Evolutionary conservation across 2,797 vertebrate genomes (phyloP).

Genomic region (Melanogrammus aeglefinus): DNA sequence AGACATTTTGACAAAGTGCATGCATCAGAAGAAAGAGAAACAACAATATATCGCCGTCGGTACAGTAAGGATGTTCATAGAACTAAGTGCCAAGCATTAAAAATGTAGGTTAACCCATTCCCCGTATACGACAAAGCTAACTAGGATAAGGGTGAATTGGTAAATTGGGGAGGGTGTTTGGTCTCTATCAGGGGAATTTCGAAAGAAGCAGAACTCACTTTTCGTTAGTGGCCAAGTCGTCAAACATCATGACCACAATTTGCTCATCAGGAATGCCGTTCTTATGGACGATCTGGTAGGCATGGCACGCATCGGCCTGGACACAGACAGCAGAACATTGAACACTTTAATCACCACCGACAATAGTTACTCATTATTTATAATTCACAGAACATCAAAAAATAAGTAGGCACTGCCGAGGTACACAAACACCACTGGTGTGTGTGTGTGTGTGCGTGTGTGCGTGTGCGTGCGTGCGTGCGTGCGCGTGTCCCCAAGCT

Average conservation of each 20-base stretch:
- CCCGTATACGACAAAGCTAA: too few relatives aligned
- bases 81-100: too few relatives aligned
- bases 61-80: too few relatives aligned
- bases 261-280: conserved; percentile 96
- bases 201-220: conserved; percentile 77
- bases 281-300: conserved; percentile 91
- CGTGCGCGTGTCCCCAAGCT: too few relatives aligned
- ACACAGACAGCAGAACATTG: background rate
- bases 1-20: too few relatives aligned
- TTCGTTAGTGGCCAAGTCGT: conserved; percentile 83
- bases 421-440: background rate
- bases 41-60: too few relatives aligned
- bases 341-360: background rate
- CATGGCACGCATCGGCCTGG: conserved; percentile 93
- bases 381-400: background rate
- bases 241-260: conserved; percentile 97
- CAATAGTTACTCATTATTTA: background rate
- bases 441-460: too few relatives aligned
- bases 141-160: too few relatives aligned
- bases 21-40: too few relatives aligned
- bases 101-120: too few relatives aligned
- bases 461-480: too few relatives aligned
- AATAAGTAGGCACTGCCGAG: background rate
- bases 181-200: background rate
- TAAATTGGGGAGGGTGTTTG: background rate